These are phyloP conservation scores for Drosophila demipolita DNA, from an alignment of 2,888 invertebrate species.

Conservation along the genomic window DNA sequence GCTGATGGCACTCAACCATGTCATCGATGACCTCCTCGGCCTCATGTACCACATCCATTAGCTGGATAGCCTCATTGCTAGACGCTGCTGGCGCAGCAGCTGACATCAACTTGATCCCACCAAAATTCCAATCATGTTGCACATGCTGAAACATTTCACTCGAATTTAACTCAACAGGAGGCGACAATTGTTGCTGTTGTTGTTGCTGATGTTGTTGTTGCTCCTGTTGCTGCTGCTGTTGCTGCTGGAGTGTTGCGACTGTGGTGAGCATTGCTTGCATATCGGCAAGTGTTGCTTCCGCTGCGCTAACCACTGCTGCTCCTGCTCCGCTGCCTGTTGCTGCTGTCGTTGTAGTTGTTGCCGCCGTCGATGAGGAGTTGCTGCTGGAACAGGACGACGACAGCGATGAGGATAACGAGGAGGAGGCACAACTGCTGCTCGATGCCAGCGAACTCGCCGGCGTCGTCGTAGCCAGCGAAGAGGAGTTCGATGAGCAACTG, in stretches of 20 bases:
- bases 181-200: constrained; percentile 38
- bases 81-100: constrained; percentile 32
- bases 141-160: constrained; percentile 84
- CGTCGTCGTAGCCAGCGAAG: constrained; percentile 63
- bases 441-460: constrained; percentile 63
- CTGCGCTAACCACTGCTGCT: constrained; percentile 41
- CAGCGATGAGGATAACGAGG: constrained; percentile 72
- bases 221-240: constrained; percentile 46
- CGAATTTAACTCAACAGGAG: constrained; percentile 59
- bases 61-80: constrained; percentile 55
- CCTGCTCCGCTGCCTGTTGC: constrained; percentile 1
- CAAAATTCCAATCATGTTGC: constrained; percentile 85
- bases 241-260: constrained; percentile 65
- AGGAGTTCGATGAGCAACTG: constrained; percentile 64
- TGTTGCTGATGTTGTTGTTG: constrained; percentile 30
- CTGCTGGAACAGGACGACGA: constrained; percentile 72
- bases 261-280: constrained; percentile 72
- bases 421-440: constrained; percentile 66
- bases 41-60: constrained; percentile 66
- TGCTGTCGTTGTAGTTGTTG: constrained; percentile 49
- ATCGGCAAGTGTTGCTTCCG: constrained; percentile 56
- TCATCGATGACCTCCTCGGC: constrained; percentile 63
- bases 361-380: constrained; percentile 59
- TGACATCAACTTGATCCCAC: constrained; percentile 73
- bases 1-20: constrained; percentile 62